phyloP scores from a whole-genome alignment of 2,797 vertebrate genomes.

The Bufotes viridis region DNA sequence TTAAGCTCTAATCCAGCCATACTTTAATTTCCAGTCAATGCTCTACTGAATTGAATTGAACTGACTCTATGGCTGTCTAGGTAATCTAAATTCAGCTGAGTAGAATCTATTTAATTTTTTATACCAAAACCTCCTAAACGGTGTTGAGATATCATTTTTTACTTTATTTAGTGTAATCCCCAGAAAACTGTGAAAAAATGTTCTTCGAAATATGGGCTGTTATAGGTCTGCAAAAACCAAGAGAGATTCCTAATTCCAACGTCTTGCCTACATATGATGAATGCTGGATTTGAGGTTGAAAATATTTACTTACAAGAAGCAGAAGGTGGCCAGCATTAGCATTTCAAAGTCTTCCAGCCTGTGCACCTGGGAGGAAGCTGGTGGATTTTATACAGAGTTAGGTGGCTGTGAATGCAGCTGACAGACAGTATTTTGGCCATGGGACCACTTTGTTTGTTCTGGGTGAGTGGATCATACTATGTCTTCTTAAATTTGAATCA shows the following conservation, averaged over 20 bases:
- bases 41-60: not conserved
- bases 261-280: not conserved
- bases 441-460: slow-evolving; percentile 32
- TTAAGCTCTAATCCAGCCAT: too few relatives aligned
- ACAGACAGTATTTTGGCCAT: slow-evolving; percentile 31
- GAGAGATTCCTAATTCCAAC: too few relatives aligned
- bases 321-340: not conserved
- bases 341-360: not conserved
- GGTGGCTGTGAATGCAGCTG: not conserved
- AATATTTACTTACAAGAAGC: not conserved
- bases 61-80: not conserved
- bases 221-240: too few relatives aligned
- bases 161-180: too few relatives aligned
- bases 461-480: not conserved
- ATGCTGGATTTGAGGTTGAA: not conserved
- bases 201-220: too few relatives aligned
- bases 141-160: not conserved
- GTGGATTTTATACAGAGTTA: not conserved
- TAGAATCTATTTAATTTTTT: not conserved
- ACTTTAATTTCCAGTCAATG: too few relatives aligned
- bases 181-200: too few relatives aligned
- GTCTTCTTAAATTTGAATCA: not conserved
- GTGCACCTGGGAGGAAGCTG: not conserved
- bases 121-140: not conserved
- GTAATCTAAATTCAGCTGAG: not conserved